phyloP scores from a whole-genome alignment of 1,140 invertebrate species.

The Teleopsis dalmanni region DNA sequence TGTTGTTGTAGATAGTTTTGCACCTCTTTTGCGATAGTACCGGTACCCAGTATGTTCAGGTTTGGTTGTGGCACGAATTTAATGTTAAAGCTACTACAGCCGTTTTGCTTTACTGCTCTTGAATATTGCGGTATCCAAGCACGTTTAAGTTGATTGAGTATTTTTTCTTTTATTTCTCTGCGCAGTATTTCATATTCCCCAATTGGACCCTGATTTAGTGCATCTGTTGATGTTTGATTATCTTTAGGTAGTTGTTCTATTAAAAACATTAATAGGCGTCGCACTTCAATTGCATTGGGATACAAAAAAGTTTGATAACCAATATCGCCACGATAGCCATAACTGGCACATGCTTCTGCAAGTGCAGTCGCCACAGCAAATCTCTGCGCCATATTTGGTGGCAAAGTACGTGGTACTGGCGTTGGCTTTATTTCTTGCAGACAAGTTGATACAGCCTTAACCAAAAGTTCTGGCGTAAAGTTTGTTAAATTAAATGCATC shows the following conservation, averaged over 20 bases:
- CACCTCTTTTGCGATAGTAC: slow-evolving; percentile 19
- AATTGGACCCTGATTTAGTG: slow-evolving; percentile 1
- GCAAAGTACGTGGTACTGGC: slow-evolving; percentile 55
- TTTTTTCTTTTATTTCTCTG: slow-evolving; percentile 24
- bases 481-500: slow-evolving; percentile 58
- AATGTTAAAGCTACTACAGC: slow-evolving; percentile 26
- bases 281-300: slow-evolving; percentile 76
- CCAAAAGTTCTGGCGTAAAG: slow-evolving; percentile 66
- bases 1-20: slow-evolving; percentile 27
- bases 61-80: slow-evolving; percentile 35
- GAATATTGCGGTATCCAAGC: slow-evolving; percentile 49
- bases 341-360: slow-evolving; percentile 52
- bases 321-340: slow-evolving; percentile 81
- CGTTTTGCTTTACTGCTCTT: no score
- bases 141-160: slow-evolving; percentile 40
- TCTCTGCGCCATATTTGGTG: slow-evolving; percentile 48
- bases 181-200: slow-evolving; percentile 7
- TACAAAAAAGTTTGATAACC: slow-evolving; percentile 95
- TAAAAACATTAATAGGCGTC: slow-evolving; percentile 84
- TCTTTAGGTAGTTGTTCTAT: slow-evolving; percentile 85
- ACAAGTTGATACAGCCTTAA: slow-evolving; percentile 68
- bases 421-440: slow-evolving; percentile 65
- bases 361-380: slow-evolving; percentile 52
- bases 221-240: slow-evolving; percentile 39
- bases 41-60: slow-evolving; percentile 26